A percentile compares a stretch with the other conserved stretches of the same genome.
Evolutionary conservation across 1,140 invertebrate genomes (phyloP).

Genomic region (Chrysomallon squamiferum): DNA sequence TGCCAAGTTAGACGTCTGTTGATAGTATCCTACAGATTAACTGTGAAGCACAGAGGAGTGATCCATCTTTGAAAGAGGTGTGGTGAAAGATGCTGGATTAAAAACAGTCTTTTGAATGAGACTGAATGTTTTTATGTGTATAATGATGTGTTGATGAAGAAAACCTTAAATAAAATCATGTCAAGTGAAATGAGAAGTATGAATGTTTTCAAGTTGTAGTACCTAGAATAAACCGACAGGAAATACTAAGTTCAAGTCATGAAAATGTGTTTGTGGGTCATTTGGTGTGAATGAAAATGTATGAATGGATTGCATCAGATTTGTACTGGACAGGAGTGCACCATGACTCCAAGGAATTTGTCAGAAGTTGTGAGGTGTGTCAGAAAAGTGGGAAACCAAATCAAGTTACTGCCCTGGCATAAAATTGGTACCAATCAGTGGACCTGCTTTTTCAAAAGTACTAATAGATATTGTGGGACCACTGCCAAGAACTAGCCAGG

Average conservation of each 20-base stretch:
- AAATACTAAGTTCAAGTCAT: slow-evolving; percentile 10
- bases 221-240: slow-evolving; percentile 3
- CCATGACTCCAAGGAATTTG: slow-evolving; percentile 9
- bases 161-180: not conserved
- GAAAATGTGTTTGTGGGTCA: slow-evolving; percentile 14
- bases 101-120: not conserved
- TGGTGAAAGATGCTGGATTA: not conserved
- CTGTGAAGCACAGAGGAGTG: not conserved
- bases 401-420: slow-evolving; percentile 13
- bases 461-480: slow-evolving; percentile 24
- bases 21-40: not conserved
- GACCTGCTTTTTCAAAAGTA: slow-evolving; percentile 20
- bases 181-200: not conserved
- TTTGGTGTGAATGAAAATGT: slow-evolving; percentile 15
- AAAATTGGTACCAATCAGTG: slow-evolving; percentile 18
- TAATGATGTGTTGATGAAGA: not conserved
- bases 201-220: slow-evolving; percentile 3
- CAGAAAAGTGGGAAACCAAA: slow-evolving; percentile 26
- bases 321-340: slow-evolving; percentile 27
- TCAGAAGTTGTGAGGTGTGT: slow-evolving; percentile 23
- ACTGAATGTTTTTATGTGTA: not conserved
- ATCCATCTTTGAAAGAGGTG: not conserved
- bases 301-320: slow-evolving; percentile 6
- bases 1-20: not conserved
- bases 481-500: slow-evolving; percentile 10